These are phyloP conservation scores for Cygnus atratus DNA, from an alignment of 2,113 vertebrate genomes.

Conservation along the genomic window DNA sequence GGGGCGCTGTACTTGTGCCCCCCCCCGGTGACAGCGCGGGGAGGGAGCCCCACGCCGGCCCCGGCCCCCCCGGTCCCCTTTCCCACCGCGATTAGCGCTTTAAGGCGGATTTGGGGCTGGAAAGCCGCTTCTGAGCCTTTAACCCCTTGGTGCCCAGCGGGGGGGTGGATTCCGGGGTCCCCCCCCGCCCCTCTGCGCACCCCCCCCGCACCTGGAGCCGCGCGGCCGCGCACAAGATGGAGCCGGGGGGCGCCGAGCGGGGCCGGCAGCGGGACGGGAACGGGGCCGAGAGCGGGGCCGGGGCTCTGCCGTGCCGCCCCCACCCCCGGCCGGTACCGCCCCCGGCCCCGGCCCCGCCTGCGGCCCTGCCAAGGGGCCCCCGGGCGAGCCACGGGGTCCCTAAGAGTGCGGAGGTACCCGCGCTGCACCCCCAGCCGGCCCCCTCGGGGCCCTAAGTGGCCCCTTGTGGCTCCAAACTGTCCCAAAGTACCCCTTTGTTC, in stretches of 20 bases:
- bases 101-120: not conserved
- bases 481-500: not conserved
- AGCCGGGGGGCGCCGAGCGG: not conserved
- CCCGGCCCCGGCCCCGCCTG: not conserved
- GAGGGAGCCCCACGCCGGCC: not conserved
- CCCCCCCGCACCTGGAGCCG: not conserved
- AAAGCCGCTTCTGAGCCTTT: not conserved
- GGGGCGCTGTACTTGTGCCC: not conserved
- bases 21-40: not conserved
- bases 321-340: too few species aligned
- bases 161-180: not conserved
- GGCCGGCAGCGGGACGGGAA: too few species aligned
- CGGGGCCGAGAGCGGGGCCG: too few species aligned
- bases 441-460: not conserved
- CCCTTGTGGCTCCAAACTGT: too few species aligned
- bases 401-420: too few species aligned
- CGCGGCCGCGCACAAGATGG: not conserved
- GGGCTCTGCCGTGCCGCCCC: not conserved
- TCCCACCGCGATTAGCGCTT: not conserved
- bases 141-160: not conserved
- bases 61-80: not conserved
- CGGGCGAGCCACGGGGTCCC: not conserved
- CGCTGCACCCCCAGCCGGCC: not conserved
- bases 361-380: not conserved
- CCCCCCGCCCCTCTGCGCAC: not conserved